These are phyloP conservation scores for Galleria mellonella DNA, from an alignment of 1,140 invertebrate species.

Conservation along the genomic window DNA sequence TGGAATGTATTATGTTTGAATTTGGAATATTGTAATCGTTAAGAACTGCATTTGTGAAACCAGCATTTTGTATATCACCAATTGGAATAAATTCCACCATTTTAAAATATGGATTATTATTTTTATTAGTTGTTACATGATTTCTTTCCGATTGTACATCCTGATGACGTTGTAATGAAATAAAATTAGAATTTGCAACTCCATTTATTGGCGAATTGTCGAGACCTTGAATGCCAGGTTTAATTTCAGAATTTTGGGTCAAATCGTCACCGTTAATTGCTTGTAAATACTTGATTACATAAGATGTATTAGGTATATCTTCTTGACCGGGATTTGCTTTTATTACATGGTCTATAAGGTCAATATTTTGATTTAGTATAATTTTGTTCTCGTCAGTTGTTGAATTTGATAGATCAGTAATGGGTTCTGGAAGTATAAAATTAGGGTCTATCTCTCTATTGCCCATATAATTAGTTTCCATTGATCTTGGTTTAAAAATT, in stretches of 20 bases:
- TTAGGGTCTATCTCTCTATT: neutral
- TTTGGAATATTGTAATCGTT: neutral
- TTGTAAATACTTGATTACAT: too few species aligned
- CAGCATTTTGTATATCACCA: too few species aligned
- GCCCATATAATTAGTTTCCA: neutral
- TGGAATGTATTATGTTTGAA: neutral
- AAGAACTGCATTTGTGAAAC: neutral
- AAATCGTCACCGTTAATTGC: too few species aligned
- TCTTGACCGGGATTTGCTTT: neutral
- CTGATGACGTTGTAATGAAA: too few species aligned
- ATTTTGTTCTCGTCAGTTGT: neutral
- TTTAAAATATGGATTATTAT: neutral
- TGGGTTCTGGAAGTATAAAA: neutral
- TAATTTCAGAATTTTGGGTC: too few species aligned
- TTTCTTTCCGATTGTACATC: too few species aligned
- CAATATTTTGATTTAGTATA: neutral
- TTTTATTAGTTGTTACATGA: too few species aligned
- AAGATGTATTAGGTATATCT: neutral
- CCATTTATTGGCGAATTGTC: too few species aligned
- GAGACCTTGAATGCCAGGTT: too few species aligned
- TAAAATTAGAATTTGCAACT: too few species aligned
- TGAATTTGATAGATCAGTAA: neutral
- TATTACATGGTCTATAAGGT: neutral
- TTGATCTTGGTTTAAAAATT: slow-evolving; percentile 8
- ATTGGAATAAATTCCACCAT: neutral